These are phyloP conservation scores for Eristalis intricaria DNA, from an alignment of 2,888 invertebrate genomes.

Conservation along the genomic window DNA sequence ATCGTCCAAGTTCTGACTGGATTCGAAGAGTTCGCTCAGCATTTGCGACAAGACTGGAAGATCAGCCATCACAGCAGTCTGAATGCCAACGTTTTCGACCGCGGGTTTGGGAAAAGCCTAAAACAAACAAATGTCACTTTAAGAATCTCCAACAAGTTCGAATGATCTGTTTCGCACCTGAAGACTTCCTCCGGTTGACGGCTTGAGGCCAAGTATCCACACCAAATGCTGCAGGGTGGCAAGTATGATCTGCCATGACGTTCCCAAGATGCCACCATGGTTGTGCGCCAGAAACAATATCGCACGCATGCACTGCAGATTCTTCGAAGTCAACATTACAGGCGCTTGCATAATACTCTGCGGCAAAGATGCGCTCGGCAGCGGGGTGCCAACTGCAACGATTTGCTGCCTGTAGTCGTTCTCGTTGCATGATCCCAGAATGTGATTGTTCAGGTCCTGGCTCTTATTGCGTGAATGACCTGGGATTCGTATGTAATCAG, in stretches of 20 bases:
- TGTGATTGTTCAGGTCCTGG: conserved; percentile 83
- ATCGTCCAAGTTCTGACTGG: conserved; percentile 95
- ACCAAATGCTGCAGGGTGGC: conserved; percentile 95
- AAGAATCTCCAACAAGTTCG: background rate
- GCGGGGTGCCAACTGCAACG: conserved; percentile 97
- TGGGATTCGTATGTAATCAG: conserved; percentile 66
- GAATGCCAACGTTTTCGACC: conserved; percentile 91
- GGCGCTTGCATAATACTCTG: conserved; percentile 84
- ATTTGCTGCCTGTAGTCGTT: conserved; percentile 94
- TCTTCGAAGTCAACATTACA: conserved; percentile 98
- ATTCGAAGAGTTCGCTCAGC: conserved; percentile 96
- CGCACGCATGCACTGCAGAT: conserved; percentile 97
- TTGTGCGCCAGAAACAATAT: conserved; percentile 94
- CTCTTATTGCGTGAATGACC: conserved; percentile 82
- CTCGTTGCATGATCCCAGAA: conserved; percentile 83
- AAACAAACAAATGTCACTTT: conserved; percentile 17
- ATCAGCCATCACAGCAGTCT: conserved; percentile 98
- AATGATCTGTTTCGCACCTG: conserved; percentile 79
- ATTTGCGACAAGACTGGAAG: conserved; percentile 94
- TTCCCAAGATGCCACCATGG: conserved; percentile 94
- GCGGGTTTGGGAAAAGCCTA: conserved; percentile 88
- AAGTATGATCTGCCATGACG: conserved; percentile 97
- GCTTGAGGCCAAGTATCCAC: conserved; percentile 98
- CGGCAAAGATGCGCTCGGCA: conserved; percentile 91
- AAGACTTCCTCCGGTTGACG: conserved; percentile 95